Conservation (phyloP, 2,797 vertebrate genomes). For the Salmo trutta region DNA sequence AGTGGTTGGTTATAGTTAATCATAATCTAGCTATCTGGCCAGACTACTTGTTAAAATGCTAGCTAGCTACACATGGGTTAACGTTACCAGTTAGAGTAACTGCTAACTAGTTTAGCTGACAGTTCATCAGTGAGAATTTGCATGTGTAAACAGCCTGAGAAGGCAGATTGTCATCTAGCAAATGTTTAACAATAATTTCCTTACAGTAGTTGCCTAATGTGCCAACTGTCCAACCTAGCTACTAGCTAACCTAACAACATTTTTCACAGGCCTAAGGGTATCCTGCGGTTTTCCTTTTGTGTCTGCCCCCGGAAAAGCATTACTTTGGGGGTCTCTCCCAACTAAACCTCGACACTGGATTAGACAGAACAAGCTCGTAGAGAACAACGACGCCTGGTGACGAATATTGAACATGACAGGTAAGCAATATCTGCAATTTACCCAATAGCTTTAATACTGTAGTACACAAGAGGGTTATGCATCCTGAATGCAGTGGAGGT, state of each 20-base stretch:
- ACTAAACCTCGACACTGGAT: slow-evolving; percentile 22
- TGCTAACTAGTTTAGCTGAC: not conserved
- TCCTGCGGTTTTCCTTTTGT: slow-evolving; percentile 67
- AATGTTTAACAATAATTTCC: not conserved
- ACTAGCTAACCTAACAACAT: slow-evolving; percentile 20
- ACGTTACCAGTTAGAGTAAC: not conserved
- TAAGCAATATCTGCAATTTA: slow-evolving; percentile 26
- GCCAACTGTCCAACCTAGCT: not conserved
- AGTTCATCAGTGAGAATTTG: not conserved
- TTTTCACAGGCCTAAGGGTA: slow-evolving; percentile 64
- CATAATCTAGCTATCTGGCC: not conserved
- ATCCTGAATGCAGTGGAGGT: not conserved
- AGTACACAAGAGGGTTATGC: not conserved
- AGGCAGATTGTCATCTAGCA: not conserved
- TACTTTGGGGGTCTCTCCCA: slow-evolving; percentile 20
- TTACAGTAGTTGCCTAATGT: not conserved
- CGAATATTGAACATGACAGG: slow-evolving; percentile 68
- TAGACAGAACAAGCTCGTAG: slow-evolving; percentile 17
- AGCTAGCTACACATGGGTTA: not conserved
- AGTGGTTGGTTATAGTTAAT: not conserved
- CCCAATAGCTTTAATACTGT: not conserved
- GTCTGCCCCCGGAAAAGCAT: slow-evolving; percentile 36
- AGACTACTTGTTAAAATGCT: not conserved
- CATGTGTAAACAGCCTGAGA: not conserved
- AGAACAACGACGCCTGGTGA: slow-evolving; percentile 59